phyloP scores from a whole-genome alignment of 2,797 vertebrate genomes.

The Mareca strepera region DNA sequence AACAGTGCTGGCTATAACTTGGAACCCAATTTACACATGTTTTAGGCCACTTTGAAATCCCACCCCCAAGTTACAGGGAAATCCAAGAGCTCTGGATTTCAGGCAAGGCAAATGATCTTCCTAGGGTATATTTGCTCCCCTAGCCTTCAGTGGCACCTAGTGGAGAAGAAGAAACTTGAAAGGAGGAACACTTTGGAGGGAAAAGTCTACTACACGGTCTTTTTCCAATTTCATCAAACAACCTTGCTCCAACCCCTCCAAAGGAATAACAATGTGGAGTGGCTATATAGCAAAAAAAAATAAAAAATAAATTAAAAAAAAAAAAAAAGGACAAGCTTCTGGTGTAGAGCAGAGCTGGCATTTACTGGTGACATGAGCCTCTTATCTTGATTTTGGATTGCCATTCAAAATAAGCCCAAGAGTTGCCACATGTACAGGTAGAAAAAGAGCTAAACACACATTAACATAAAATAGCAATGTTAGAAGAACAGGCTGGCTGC shows the following conservation, averaged over 20 bases:
- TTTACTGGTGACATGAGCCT: not conserved
- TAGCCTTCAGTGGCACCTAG: conserved; percentile 68
- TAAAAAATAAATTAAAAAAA: not conserved
- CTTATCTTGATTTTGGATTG: not conserved
- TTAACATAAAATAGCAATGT: not conserved
- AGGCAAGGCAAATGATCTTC: not conserved
- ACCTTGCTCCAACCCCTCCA: not conserved
- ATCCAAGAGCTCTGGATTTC: not conserved
- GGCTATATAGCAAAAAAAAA: not conserved
- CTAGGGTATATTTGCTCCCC: conserved; percentile 41
- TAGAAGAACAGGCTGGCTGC: not conserved
- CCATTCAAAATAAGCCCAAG: not conserved
- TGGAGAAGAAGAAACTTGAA: conserved; percentile 48
- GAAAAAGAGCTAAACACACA: not conserved
- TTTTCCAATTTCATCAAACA: not conserved
- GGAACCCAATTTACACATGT: not conserved
- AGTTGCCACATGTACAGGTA: not conserved
- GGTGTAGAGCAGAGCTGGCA: not conserved
- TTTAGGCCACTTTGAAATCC: not conserved
- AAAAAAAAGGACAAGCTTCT: not conserved
- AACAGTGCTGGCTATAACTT: not conserved
- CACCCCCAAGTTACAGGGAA: not conserved
- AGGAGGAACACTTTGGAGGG: not conserved
- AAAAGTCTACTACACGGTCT: not conserved
- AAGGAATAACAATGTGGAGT: not conserved